Conservation (phyloP, 1,140 invertebrate genomes). For the Drosophila tsacasi region DNA sequence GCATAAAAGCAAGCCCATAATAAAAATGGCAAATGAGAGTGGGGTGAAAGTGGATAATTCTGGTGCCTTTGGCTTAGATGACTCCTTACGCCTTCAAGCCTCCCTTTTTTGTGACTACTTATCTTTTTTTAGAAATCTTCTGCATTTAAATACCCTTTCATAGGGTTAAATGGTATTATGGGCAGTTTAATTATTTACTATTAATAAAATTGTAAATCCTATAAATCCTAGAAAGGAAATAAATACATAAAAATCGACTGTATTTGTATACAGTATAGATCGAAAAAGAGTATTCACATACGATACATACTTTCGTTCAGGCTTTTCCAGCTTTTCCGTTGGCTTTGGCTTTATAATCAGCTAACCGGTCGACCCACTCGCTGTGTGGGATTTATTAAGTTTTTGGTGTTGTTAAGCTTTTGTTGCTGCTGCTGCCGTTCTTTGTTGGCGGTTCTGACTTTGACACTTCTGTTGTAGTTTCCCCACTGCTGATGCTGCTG, state of each 20-base stretch:
- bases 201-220: background rate
- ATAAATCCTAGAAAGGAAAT: background rate
- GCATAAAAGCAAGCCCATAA: slow-evolving; percentile 29
- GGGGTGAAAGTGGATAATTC: slow-evolving; percentile 5
- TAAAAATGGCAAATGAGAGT: slow-evolving; percentile 32
- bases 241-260: no score
- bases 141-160: background rate
- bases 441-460: slow-evolving; percentile 23
- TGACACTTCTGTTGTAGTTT: slow-evolving; percentile 44
- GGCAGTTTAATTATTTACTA: background rate
- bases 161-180: background rate
- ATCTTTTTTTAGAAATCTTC: slow-evolving; percentile 18
- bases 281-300: slow-evolving; percentile 6
- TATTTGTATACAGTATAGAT: background rate
- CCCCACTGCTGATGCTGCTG: slow-evolving; percentile 7
- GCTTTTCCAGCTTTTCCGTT: slow-evolving; percentile 4
- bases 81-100: slow-evolving; percentile 3
- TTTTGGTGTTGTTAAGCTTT: slow-evolving; percentile 46
- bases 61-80: slow-evolving; percentile 5
- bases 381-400: slow-evolving; percentile 59
- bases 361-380: slow-evolving; percentile 29
- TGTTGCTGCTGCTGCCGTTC: slow-evolving; percentile 1
- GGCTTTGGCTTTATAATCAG: slow-evolving; percentile 61
- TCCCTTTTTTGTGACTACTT: slow-evolving; percentile 12
- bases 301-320: no score